Evolutionary conservation across 1,140 invertebrate species (phyloP).

Genomic region (Thereuonema tuberculata): DNA sequence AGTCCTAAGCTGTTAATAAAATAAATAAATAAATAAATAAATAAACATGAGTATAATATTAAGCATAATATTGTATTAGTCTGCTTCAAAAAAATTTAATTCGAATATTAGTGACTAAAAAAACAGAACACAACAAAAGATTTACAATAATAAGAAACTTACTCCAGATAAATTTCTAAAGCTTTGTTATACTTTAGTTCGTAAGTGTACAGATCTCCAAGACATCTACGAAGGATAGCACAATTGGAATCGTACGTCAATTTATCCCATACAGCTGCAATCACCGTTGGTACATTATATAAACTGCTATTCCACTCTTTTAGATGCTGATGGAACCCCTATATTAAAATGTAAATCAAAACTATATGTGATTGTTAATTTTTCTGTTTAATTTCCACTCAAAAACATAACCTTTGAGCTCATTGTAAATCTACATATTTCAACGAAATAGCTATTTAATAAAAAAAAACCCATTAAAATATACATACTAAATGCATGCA

Average conservation of each 20-base stretch:
- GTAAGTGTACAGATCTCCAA: slow-evolving; percentile 83
- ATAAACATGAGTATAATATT: no score
- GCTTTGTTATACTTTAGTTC: slow-evolving; percentile 86
- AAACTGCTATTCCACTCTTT: slow-evolving; percentile 74
- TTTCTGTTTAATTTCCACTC: not conserved
- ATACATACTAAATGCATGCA: not conserved
- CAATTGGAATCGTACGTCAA: slow-evolving; percentile 49
- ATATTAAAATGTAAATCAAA: slow-evolving; percentile 14
- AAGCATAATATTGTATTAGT: no score
- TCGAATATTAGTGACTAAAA: slow-evolving; percentile 4
- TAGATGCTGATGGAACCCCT: slow-evolving; percentile 73
- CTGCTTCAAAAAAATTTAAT: no score
- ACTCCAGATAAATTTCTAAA: slow-evolving; percentile 79
- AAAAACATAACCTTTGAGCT: not conserved
- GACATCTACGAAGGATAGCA: slow-evolving; percentile 62
- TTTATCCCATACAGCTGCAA: slow-evolving; percentile 70
- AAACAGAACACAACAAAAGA: not conserved
- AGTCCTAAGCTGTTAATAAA: slow-evolving; percentile 46
- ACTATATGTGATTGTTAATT: not conserved
- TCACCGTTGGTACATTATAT: slow-evolving; percentile 73
- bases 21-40: not conserved
- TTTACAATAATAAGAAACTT: slow-evolving; percentile 22
- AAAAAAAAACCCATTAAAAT: no score
- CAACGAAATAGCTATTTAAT: no score
- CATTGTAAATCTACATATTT: no score